Base-by-base conservation (phyloP, 92 coral and sea anemone species). In the Parazoanthus atlanticus region DNA sequence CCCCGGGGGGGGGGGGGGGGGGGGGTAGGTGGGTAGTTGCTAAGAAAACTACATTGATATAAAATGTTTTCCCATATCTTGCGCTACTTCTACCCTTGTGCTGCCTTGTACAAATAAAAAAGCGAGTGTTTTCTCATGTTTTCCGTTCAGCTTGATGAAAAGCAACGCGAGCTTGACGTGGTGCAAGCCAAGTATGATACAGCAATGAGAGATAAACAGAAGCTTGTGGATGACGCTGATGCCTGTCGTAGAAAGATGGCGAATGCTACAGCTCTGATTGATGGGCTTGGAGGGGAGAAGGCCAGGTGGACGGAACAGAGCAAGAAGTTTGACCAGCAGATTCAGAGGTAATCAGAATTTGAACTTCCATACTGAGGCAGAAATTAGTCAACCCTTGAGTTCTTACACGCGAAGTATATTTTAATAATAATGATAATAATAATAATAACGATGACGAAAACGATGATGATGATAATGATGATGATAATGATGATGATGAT, bases 251-350 rank as follows among this genome's bases (percentile, higher is more conserved):
- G 99, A 69, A 97, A 97, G 93, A 97, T 97, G 99, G 92, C 91
- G 1, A 97, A 97, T 85, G 99, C 99, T 6, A 97, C 99, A 10
- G 99, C 99, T 6, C 81, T 97, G 92, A 97, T 97, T 61, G 99
- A 97, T 74, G 99, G 99, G 25, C 85, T 97, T 29, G 99, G 98
- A 23, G 99, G 99, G 74, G 99, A 97, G 89, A 97, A 97, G 74
- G 94, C 93, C 29, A 82, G 99, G 66, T 97, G 99, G 99, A 97
- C 99, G 1, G 99, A 97, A 79, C 99, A 97, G 92, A 97, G 99
- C 89, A 97, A 94, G 94, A 94, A 90, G 87, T 97, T 97, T 85
- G 99, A 96, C n/a, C 94, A 97, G 76, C 99, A 97, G 90, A 97
- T 97, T 89, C 95, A 96, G 76, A 91, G 99, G 99, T 97, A 77